phyloP scores from a whole-genome alignment of 2,888 invertebrate species.

The Anagyrus pseudococci region DNA sequence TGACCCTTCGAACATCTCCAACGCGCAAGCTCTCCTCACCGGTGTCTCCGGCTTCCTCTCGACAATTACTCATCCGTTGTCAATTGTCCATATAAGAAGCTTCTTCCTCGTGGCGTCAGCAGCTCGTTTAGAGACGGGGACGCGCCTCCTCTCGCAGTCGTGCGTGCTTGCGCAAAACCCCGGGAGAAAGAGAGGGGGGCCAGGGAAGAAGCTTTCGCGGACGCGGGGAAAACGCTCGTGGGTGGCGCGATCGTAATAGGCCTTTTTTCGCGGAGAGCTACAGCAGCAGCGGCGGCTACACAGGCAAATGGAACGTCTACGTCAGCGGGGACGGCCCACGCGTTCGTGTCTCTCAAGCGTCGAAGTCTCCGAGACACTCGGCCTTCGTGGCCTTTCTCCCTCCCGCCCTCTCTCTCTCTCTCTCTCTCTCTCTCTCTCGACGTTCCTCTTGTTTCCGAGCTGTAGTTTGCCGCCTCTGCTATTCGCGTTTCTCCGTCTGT shows the following conservation, averaged over 20 bases:
- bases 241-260: slow-evolving; percentile 20
- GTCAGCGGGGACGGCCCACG: neutral
- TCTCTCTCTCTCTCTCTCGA: too few species aligned
- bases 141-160: slow-evolving; percentile 5
- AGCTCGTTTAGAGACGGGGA: neutral
- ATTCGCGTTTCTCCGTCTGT: too few species aligned
- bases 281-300: neutral
- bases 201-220: too few species aligned
- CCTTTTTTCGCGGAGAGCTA: neutral
- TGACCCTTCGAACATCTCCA: too few species aligned
- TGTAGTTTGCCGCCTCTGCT: too few species aligned
- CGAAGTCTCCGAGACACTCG: neutral
- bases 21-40: too few species aligned
- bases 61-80: too few species aligned
- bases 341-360: too few species aligned
- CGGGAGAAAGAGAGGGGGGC: slow-evolving; percentile 11
- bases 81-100: neutral
- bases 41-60: too few species aligned
- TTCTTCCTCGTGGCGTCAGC: neutral
- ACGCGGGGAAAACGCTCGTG: slow-evolving; percentile 26
- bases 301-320: slow-evolving; percentile 1
- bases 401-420: neutral
- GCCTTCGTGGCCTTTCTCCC: slow-evolving; percentile 11
- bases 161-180: slow-evolving; percentile 12
- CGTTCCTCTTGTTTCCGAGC: too few species aligned